These are phyloP conservation scores for Panthera tigris DNA, from an alignment of 2,113 vertebrate species.

Conservation along the genomic window DNA sequence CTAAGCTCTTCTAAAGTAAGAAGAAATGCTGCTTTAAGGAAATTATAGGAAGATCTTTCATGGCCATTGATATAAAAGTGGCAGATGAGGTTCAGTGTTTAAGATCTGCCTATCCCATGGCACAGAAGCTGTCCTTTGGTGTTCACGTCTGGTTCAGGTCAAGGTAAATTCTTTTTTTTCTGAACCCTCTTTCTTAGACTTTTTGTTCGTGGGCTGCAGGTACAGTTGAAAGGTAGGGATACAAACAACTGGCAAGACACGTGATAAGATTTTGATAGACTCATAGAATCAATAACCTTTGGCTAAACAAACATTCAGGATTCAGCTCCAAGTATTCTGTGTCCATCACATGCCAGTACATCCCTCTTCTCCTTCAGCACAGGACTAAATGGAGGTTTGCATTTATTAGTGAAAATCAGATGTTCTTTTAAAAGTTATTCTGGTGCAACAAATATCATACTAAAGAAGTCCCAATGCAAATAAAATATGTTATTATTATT, in stretches of 20 bases:
- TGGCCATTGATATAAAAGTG: neutral
- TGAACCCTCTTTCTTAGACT: neutral
- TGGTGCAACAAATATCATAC: neutral
- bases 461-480: constrained; percentile 9
- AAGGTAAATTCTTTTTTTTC: neutral
- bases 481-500: neutral
- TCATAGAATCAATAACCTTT: neutral
- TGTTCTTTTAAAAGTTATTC: neutral
- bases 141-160: neutral
- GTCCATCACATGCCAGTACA: neutral
- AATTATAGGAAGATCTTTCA: neutral
- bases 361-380: neutral
- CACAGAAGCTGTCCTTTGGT: neutral
- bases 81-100: neutral
- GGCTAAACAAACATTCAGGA: neutral
- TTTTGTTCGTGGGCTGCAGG: neutral
- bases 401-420: neutral
- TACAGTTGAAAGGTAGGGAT: neutral
- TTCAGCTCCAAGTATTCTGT: neutral
- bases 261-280: neutral
- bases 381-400: neutral
- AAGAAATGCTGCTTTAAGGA: neutral
- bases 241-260: neutral
- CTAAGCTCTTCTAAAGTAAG: neutral
- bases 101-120: neutral